Evolutionary conservation across 2,797 vertebrate genomes (phyloP).

Genomic region (Peromyscus aztecus): DNA sequence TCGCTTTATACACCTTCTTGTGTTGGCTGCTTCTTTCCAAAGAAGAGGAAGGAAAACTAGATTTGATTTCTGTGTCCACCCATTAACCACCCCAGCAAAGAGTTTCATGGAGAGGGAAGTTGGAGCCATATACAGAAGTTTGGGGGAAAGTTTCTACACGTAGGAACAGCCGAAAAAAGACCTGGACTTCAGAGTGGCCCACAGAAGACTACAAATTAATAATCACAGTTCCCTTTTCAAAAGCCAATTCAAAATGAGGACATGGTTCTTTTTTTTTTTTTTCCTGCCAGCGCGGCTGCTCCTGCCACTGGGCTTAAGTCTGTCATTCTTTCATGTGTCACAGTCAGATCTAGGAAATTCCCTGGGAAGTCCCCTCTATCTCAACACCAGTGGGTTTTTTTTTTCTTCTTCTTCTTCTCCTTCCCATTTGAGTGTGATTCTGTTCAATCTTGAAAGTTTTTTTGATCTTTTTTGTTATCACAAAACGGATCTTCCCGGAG

Average conservation of each 20-base stretch:
- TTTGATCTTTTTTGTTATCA: conserved; percentile 66
- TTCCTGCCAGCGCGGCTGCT: conserved; percentile 24
- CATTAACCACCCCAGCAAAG: conserved; percentile 21
- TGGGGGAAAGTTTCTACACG: neutral
- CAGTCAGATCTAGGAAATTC: conserved; percentile 62
- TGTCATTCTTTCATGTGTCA: conserved; percentile 70
- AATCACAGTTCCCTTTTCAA: conserved; percentile 59
- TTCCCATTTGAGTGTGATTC: conserved; percentile 34
- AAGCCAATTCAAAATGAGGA: conserved; percentile 46
- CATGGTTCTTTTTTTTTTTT: neutral
- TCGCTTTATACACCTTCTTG: conserved; percentile 44
- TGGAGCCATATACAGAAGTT: conserved; percentile 32
- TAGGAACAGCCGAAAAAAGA: neutral
- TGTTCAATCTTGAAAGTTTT: conserved; percentile 58
- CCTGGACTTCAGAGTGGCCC: conserved; percentile 35
- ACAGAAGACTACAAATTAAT: conserved; percentile 53
- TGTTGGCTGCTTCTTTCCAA: conserved; percentile 9
- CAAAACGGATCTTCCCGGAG: conserved; percentile 35
- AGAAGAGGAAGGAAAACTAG: conserved; percentile 50
- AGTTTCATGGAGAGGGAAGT: conserved; percentile 17
- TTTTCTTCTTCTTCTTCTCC: neutral
- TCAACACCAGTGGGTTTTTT: neutral
- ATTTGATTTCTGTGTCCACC: conserved; percentile 29
- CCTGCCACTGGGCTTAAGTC: conserved; percentile 27
- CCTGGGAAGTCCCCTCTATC: conserved; percentile 57